These are phyloP conservation scores for Sphecodes monilicornis DNA, from an alignment of 2,888 invertebrate genomes.

Conservation along the genomic window DNA sequence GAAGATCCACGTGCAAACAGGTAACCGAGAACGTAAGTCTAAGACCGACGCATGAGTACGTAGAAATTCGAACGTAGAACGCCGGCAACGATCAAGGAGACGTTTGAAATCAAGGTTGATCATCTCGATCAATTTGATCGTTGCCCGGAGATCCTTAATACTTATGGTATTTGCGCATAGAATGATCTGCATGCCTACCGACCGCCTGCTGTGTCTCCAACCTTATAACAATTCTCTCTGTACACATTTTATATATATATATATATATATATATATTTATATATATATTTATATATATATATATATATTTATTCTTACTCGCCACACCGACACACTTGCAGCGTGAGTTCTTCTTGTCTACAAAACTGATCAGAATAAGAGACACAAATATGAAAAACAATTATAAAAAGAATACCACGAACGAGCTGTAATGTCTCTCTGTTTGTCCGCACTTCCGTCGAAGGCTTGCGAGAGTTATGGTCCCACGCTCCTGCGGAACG, in stretches of 20 bases:
- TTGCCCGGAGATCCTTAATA: slow-evolving; percentile 41
- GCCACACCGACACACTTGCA: slow-evolving; percentile 73
- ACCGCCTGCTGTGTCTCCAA: slow-evolving; percentile 67
- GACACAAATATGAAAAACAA: neutral
- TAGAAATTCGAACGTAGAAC: slow-evolving; percentile 4
- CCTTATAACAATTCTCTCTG: slow-evolving; percentile 51
- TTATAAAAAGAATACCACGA: slow-evolving; percentile 42
- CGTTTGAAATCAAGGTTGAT: neutral
- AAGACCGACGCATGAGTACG: slow-evolving; percentile 51
- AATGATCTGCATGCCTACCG: slow-evolving; percentile 71
- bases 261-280: neutral
- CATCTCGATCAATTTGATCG: neutral
- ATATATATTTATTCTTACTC: slow-evolving; percentile 62
- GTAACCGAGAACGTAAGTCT: slow-evolving; percentile 50
- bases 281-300: slow-evolving; percentile 23
- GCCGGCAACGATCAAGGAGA: slow-evolving; percentile 37
- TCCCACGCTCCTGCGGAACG: slow-evolving; percentile 70
- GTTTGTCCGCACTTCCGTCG: slow-evolving; percentile 71
- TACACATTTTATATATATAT: slow-evolving; percentile 35
- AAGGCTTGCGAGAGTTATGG: slow-evolving; percentile 68
- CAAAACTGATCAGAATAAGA: slow-evolving; percentile 29
- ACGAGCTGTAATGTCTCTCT: slow-evolving; percentile 70
- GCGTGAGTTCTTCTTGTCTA: slow-evolving; percentile 80
- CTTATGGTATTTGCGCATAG: slow-evolving; percentile 58
- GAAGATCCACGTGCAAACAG: neutral